These are phyloP conservation scores for Helicorthomorpha holstii DNA, from an alignment of 1,140 invertebrate genomes.

Conservation along the genomic window DNA sequence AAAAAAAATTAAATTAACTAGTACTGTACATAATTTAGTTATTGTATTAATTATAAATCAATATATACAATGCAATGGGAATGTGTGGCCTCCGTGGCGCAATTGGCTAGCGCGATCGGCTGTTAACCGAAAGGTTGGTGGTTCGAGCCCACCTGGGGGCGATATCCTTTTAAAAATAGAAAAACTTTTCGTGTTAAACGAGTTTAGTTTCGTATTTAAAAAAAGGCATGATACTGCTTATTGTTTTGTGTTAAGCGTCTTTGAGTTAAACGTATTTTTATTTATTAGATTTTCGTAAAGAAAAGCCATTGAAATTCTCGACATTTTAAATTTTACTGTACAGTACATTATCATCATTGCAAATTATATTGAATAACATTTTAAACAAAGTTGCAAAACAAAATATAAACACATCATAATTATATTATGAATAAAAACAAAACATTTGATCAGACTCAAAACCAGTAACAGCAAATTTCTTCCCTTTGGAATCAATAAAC, in stretches of 20 bases:
- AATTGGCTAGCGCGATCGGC: constrained; percentile 78
- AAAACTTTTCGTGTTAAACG: constrained; percentile 10
- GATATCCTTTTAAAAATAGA: constrained; percentile 22
- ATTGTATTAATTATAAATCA: too few relatives aligned
- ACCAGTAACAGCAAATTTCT: constrained; percentile 20
- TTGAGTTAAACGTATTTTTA: too few relatives aligned
- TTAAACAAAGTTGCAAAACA: neutral
- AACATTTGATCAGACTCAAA: constrained; percentile 21
- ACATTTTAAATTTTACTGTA: too few relatives aligned
- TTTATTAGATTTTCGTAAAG: too few relatives aligned
- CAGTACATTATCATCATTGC: too few relatives aligned
- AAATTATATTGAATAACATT: neutral
- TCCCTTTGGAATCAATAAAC: constrained; percentile 12
- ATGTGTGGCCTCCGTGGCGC: too few relatives aligned
- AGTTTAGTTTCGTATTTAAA: constrained; percentile 14
- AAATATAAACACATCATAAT: constrained; percentile 9
- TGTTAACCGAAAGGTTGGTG: constrained; percentile 79
- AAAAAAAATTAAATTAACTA: too few relatives aligned
- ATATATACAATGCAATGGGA: too few relatives aligned
- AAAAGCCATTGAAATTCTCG: too few relatives aligned
- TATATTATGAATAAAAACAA: constrained; percentile 10
- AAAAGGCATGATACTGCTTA: too few relatives aligned
- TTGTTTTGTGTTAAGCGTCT: too few relatives aligned
- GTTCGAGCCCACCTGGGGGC: constrained; percentile 69
- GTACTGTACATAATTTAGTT: too few relatives aligned